Evolutionary conservation across 2,888 invertebrate genomes (phyloP).

Genomic region (Lasioglossum malachurum): DNA sequence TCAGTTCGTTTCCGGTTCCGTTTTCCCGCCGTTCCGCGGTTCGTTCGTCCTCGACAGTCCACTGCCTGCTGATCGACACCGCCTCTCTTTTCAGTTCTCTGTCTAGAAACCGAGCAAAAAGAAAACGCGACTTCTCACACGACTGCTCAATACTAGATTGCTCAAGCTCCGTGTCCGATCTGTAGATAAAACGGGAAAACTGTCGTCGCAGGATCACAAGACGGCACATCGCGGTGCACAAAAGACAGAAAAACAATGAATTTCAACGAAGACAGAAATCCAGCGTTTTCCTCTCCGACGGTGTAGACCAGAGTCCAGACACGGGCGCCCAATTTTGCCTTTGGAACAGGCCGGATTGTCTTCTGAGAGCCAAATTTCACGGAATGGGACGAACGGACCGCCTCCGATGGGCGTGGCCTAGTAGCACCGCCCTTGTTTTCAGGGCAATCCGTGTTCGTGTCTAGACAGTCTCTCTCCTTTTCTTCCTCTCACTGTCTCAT

Average conservation of each 20-base stretch:
- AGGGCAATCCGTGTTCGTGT: not conserved
- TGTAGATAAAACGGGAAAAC: slow-evolving; percentile 29
- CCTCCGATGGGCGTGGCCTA: not conserved
- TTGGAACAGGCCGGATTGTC: not conserved
- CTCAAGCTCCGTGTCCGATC: slow-evolving; percentile 60
- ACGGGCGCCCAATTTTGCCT: not conserved
- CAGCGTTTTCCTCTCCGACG: not conserved
- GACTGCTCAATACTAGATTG: slow-evolving; percentile 70
- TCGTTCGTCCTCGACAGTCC: not conserved
- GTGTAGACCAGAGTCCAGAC: not conserved
- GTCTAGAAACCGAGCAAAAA: slow-evolving; percentile 5
- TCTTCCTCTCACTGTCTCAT: not conserved
- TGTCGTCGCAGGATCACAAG: slow-evolving; percentile 1
- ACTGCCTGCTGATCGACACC: slow-evolving; percentile 10
- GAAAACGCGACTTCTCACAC: slow-evolving; percentile 42
- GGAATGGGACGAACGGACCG: not conserved
- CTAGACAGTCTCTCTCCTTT: not conserved
- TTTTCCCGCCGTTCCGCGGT: not conserved
- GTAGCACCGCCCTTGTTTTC: not conserved
- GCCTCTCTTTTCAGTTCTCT: slow-evolving; percentile 6
- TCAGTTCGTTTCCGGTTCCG: not conserved
- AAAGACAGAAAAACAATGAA: slow-evolving; percentile 8
- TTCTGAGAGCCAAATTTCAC: not conserved
- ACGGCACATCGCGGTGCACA: slow-evolving; percentile 13
- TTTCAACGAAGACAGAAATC: slow-evolving; percentile 5